phyloP scores from a whole-genome alignment of 2,113 vertebrate species.

The Ophiodon elongatus region DNA sequence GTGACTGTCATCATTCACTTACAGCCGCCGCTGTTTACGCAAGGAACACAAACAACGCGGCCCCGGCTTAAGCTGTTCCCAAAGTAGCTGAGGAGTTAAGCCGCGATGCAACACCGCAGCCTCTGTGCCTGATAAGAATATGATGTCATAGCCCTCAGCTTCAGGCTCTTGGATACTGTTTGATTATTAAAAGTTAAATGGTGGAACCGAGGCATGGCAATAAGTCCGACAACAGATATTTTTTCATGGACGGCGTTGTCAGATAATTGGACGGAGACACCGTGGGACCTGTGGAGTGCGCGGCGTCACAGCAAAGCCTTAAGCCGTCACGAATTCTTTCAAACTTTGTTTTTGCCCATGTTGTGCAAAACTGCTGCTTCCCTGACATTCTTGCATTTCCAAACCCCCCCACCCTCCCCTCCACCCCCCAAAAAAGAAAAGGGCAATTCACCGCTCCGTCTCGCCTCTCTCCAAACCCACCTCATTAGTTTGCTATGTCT shows the following conservation, averaged over 20 bases:
- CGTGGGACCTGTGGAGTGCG: constrained; percentile 38
- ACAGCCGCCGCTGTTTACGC: constrained; percentile 32
- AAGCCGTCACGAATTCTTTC: constrained; percentile 26
- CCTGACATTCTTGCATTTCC: constrained; percentile 65
- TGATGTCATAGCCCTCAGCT: background rate
- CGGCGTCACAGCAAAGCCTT: constrained; percentile 3
- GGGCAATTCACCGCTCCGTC: constrained; percentile 28
- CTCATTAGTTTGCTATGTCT: constrained; percentile 50
- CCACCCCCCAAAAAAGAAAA: constrained; percentile 31
- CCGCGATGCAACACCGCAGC: background rate
- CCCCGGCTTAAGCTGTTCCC: constrained; percentile 39
- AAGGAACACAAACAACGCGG: constrained; percentile 43
- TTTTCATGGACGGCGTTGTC: constrained; percentile 19
- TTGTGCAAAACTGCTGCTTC: constrained; percentile 29
- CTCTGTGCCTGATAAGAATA: background rate
- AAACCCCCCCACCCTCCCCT: background rate
- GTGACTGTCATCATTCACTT: constrained; percentile 65
- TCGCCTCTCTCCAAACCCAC: constrained; percentile 57
- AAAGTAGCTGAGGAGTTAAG: constrained; percentile 37
- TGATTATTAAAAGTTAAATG: constrained; percentile 15
- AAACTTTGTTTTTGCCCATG: constrained; percentile 7
- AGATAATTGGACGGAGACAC: constrained; percentile 19
- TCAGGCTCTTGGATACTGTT: background rate
- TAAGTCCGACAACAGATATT: constrained; percentile 6
- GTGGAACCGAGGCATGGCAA: constrained; percentile 14